Percentiles rank a stretch among this genome's conserved stretches.
Conservation (phyloP, 2,113 vertebrate genomes). For the Microcebus jonahi region DNA sequence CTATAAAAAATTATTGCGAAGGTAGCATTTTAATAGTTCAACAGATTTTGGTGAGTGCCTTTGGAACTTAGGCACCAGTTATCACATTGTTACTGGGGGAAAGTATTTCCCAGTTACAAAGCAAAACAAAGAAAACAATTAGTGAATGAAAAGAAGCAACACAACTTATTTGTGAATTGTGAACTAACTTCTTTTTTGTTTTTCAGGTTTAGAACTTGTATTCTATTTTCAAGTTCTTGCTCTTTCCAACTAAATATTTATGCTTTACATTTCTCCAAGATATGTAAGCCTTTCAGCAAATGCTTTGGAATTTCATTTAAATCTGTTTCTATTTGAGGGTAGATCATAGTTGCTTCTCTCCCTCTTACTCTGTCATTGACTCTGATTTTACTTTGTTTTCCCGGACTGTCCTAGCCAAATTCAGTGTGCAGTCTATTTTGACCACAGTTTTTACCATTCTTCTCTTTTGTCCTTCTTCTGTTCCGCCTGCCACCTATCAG, state of each 20-base stretch:
- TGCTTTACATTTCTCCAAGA: conserved; percentile 18
- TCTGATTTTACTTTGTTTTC: conserved; percentile 57
- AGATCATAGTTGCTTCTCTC: background rate
- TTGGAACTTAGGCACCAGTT: background rate
- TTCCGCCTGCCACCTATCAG: background rate
- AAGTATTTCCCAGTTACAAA: background rate
- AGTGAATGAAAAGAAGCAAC: conserved; percentile 4
- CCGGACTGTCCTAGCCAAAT: conserved; percentile 13
- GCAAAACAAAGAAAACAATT: conserved; percentile 18
- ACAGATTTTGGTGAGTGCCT: background rate
- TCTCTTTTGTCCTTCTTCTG: conserved; percentile 56
- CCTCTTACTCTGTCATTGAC: conserved; percentile 17
- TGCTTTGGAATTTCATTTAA: conserved; percentile 2
- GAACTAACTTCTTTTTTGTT: background rate
- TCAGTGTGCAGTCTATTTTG: background rate
- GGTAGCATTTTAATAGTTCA: background rate
- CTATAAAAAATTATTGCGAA: background rate
- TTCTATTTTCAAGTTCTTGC: conserved; percentile 18
- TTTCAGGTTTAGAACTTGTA: background rate
- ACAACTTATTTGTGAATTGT: background rate
- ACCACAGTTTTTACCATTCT: conserved; percentile 46
- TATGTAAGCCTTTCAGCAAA: background rate
- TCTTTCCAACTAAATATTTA: conserved; percentile 33
- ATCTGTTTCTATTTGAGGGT: background rate
- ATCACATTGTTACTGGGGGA: background rate